A percentile compares a stretch with the other conserved stretches of the same genome.
phyloP scores from a whole-genome alignment of 2,797 vertebrate genomes.

The Sebastes aleutianus region DNA sequence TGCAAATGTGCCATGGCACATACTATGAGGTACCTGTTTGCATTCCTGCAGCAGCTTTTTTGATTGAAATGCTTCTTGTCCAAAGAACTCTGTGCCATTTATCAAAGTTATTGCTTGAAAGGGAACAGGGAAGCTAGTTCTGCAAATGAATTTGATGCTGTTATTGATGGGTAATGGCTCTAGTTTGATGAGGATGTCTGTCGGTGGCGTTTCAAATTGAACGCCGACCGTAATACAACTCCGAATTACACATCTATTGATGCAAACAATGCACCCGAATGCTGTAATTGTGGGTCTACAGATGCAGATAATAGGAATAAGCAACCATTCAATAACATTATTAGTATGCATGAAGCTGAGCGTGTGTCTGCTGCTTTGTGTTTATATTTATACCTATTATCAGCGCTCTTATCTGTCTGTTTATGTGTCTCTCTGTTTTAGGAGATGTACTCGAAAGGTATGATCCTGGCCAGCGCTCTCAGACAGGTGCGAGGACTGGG shows the following conservation, averaged over 20 bases:
- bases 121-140: conserved; percentile 43
- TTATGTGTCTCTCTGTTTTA: conserved; percentile 57
- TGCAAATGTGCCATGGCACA: background rate
- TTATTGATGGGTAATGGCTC: conserved; percentile 45
- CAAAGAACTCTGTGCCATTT: conserved; percentile 15
- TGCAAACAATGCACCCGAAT: conserved; percentile 38
- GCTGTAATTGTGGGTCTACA: conserved; percentile 22
- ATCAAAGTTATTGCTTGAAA: conserved; percentile 56
- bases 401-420: background rate
- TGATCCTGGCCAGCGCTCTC: conserved; percentile 88
- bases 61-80: conserved; percentile 34
- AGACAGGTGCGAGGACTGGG: conserved; percentile 85
- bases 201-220: conserved; percentile 46
- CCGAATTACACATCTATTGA: conserved; percentile 48
- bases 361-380: background rate
- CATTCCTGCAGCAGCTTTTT: background rate
- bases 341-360: conserved; percentile 24
- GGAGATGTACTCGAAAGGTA: conserved; percentile 97
- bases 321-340: conserved; percentile 25
- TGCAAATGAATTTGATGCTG: conserved; percentile 41
- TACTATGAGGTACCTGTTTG: background rate
- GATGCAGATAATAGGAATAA: conserved; percentile 48
- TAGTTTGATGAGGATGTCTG: conserved; percentile 50
- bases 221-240: conserved; percentile 18
- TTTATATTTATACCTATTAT: background rate